Evolutionary conservation across 2,797 vertebrate genomes (phyloP).

Genomic region (Iguana delicatissima): DNA sequence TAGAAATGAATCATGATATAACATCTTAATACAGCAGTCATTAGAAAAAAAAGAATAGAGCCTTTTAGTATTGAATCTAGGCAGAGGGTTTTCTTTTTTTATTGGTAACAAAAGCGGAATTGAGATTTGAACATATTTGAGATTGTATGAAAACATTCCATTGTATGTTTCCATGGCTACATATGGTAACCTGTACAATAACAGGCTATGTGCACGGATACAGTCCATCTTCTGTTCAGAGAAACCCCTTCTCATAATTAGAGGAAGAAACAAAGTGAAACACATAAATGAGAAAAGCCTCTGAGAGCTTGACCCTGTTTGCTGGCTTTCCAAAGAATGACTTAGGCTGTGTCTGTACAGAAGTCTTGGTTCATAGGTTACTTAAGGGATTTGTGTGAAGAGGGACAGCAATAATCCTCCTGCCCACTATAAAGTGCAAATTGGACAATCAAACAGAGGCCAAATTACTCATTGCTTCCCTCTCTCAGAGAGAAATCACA

Average conservation of each 20-base stretch:
- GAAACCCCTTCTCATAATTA: conserved; percentile 8
- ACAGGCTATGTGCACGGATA: conserved; percentile 22
- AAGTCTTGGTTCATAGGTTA: neutral
- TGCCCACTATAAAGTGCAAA: neutral
- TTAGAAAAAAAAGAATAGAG: neutral
- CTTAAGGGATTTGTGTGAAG: neutral
- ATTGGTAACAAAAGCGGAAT: conserved; percentile 29
- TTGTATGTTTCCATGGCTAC: conserved; percentile 5
- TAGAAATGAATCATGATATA: conserved; percentile 18
- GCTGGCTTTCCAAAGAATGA: neutral
- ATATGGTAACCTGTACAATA: neutral
- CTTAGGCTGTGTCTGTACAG: neutral
- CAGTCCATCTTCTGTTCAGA: neutral
- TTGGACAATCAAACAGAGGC: neutral
- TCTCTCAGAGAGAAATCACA: neutral
- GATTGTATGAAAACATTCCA: conserved; percentile 39
- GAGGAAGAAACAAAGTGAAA: conserved; percentile 26
- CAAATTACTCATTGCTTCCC: neutral
- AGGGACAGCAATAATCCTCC: too few species aligned
- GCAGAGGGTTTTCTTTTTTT: neutral
- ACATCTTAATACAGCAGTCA: neutral
- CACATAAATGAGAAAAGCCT: conserved; percentile 1
- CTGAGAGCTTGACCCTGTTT: neutral
- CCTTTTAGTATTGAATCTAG: conserved; percentile 18
- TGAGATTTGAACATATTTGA: conserved; percentile 28